Percentiles rank a stretch among this genome's conserved stretches.
Evolutionary conservation across 2,888 invertebrate genomes (phyloP).

Genomic region (Tetropium fuscum): DNA sequence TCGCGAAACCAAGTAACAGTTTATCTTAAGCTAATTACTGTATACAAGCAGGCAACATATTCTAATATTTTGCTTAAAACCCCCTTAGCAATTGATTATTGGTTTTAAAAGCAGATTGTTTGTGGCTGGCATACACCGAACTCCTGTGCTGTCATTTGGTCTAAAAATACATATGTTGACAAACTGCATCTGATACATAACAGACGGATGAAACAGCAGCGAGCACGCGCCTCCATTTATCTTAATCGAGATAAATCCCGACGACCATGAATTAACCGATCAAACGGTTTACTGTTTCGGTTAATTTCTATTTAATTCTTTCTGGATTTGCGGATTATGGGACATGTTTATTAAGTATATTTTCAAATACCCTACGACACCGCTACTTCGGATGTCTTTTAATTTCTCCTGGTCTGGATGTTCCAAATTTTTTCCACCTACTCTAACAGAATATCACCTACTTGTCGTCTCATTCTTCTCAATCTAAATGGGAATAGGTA

Average conservation of each 20-base stretch:
- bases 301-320: conserved; percentile 25
- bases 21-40: conserved; percentile 13
- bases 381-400: no score
- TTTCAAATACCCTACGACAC: no score
- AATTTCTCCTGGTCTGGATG: no score
- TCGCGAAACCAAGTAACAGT: not conserved
- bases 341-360: conserved; percentile 9
- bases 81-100: conserved; percentile 8
- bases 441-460: no score
- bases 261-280: conserved; percentile 23
- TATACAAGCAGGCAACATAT: not conserved
- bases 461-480: no score
- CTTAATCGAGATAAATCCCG: conserved; percentile 23
- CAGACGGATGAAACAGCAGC: conserved; percentile 32
- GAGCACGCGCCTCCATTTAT: conserved; percentile 11
- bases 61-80: not conserved
- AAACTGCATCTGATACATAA: conserved; percentile 36
- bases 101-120: conserved; percentile 20
- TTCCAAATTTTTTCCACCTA: no score
- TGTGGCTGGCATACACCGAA: conserved; percentile 9
- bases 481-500: no score
- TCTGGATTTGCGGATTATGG: not conserved
- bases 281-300: conserved; percentile 23
- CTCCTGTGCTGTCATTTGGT: conserved; percentile 23
- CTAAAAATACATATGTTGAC: conserved; percentile 38